Base-by-base conservation (phyloP, 2,797 vertebrate species). In the Poeciliopsis paucimaculata region DNA sequence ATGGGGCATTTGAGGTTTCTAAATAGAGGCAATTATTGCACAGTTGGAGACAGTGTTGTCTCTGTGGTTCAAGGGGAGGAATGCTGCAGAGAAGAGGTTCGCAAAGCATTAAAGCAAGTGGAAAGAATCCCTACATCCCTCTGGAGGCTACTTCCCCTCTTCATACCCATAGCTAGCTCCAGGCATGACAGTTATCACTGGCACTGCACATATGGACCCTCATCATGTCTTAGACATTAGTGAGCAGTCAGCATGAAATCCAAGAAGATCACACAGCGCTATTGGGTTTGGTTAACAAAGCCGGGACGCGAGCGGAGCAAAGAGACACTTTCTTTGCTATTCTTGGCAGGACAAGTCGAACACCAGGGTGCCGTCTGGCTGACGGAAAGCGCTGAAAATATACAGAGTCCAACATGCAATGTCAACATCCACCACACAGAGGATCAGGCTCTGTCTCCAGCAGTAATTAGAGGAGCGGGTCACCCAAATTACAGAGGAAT, bases 321-420 rank as follows among this genome's bases (percentile, higher is more conserved):
- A 84, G 82, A 78, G 86, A 87, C 75, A 76, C 78, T 90, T 84
- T 82, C 88, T 90, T 85, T 88, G 89, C 91, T 95, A 91, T 94
- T 93, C 84, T 87, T 88, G 88, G 91, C 84, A 43, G 0, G 77
- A 88, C 6, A 45, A 60, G 66, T 31, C 20, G 26, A 78, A 84
- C 41, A 55, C 84, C 78, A 76, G 72, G 76, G 79, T 78, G 72
- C 41, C 72, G 81, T 51, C 31, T 34, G 68, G 64, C 75, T 78
- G 81, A 84, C 28, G 9, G 39, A 79, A 70, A 74, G 34, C 73
- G 20, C 71, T 82, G 46, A 70, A 89, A 88, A 88, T 85, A 88
- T 79, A 64, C 82, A 88, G 83, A 87, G 78, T 72, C 71, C 70
- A 80, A 83, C 72, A 72, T 36, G 74, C 49, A 77, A 9, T 45